Evolutionary conservation across 2,888 invertebrate species (phyloP).

Genomic region (Drosophila mulleri): DNA sequence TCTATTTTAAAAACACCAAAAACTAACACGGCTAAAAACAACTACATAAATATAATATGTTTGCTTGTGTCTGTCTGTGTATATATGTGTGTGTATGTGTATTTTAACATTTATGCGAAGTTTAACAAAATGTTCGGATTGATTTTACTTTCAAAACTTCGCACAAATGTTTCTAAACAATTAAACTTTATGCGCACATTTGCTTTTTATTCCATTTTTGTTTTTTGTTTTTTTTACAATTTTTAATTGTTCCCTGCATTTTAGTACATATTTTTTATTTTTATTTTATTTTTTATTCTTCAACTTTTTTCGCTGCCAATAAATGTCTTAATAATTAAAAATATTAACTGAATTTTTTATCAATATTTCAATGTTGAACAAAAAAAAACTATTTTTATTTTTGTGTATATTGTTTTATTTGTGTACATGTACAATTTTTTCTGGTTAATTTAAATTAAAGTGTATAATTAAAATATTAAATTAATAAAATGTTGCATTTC

Average conservation of each 20-base stretch:
- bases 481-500: conserved; percentile 78
- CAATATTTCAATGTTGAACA: conserved; percentile 9
- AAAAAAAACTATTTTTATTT: conserved; percentile 30
- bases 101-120: conserved; percentile 34
- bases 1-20: conserved; percentile 74
- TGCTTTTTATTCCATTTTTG: conserved; percentile 24
- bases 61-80: conserved; percentile 37
- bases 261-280: conserved; percentile 53
- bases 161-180: conserved; percentile 42
- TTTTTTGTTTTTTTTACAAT: conserved; percentile 68
- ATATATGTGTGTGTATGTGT: conserved; percentile 22
- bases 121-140: conserved; percentile 16
- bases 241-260: conserved; percentile 81
- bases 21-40: conserved; percentile 75
- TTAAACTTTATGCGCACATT: conserved; percentile 45
- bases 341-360: neutral
- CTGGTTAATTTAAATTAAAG: conserved; percentile 64
- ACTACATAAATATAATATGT: conserved; percentile 63
- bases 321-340: conserved; percentile 34
- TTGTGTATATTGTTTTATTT: conserved; percentile 65
- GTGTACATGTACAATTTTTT: conserved; percentile 69
- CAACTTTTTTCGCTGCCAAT: conserved; percentile 51
- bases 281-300: conserved; percentile 25
- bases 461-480: conserved; percentile 63
- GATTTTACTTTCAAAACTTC: conserved; percentile 32